phyloP scores from a whole-genome alignment of 1,140 invertebrate species.

The Ceratina australensis region DNA sequence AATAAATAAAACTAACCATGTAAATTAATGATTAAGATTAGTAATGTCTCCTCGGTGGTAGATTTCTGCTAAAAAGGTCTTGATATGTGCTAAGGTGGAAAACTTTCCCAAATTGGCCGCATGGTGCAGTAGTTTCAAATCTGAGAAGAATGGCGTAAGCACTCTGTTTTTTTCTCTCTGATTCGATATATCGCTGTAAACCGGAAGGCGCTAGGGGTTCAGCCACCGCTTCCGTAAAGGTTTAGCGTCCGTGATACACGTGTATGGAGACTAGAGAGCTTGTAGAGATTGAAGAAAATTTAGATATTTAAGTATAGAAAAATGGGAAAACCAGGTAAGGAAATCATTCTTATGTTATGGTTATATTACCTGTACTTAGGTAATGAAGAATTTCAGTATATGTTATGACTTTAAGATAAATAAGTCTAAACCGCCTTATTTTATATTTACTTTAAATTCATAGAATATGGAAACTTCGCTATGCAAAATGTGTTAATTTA shows the following conservation, averaged over 20 bases:
- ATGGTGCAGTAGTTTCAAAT: too few relatives aligned
- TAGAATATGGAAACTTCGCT: background rate
- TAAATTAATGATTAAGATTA: too few relatives aligned
- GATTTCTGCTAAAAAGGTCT: too few relatives aligned
- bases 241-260: slow-evolving; percentile 30
- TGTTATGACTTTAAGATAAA: background rate
- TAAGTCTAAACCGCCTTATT: background rate
- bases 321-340: slow-evolving; percentile 57
- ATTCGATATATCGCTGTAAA: slow-evolving; percentile 15
- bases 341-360: background rate
- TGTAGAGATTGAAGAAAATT: background rate
- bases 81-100: too few relatives aligned
- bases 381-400: background rate
- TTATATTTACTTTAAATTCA: background rate
- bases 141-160: too few relatives aligned
- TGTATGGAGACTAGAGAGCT: background rate
- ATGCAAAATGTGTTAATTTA: background rate
- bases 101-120: too few relatives aligned
- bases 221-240: slow-evolving; percentile 16
- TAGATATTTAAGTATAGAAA: background rate
- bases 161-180: too few relatives aligned
- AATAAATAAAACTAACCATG: too few relatives aligned
- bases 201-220: slow-evolving; percentile 25
- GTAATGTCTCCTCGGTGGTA: too few relatives aligned
- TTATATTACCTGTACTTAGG: background rate